Evolutionary conservation across 2,888 invertebrate species (phyloP).

Genomic region (Timema podura): DNA sequence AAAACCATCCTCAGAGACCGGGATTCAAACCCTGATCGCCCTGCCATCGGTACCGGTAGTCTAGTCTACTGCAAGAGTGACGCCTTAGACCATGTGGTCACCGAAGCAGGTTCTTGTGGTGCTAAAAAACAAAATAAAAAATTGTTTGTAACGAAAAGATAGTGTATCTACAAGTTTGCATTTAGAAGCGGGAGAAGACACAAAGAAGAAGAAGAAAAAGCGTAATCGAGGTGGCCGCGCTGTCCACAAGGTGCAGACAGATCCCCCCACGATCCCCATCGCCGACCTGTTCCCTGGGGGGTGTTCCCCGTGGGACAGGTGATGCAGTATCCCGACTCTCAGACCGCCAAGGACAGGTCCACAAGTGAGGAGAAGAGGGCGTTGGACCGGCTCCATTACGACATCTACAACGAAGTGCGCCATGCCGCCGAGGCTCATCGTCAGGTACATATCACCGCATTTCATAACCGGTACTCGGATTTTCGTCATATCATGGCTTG

Average conservation of each 20-base stretch:
- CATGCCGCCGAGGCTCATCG: conserved; percentile 97
- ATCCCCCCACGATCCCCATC: conserved; percentile 85
- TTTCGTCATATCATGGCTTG: too few relatives aligned
- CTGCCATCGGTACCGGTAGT: too few relatives aligned
- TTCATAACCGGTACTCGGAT: not conserved
- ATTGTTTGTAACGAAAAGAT: too few relatives aligned
- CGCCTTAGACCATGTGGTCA: too few relatives aligned
- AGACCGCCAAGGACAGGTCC: conserved; percentile 81
- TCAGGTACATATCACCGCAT: conserved; percentile 56
- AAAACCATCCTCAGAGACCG: too few relatives aligned
- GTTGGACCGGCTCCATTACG: conserved; percentile 83
- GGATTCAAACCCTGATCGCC: too few relatives aligned
- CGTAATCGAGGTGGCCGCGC: conserved; percentile 44
- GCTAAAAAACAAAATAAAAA: too few relatives aligned
- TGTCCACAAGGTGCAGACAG: conserved; percentile 63
- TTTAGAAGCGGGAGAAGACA: conserved; percentile 27
- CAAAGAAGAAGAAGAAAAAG: conserved; percentile 38
- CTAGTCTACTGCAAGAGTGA: too few relatives aligned
- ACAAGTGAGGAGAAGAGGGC: conserved; percentile 84
- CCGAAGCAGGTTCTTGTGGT: too few relatives aligned
- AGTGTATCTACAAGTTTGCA: not conserved
- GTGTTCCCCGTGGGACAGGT: conserved; percentile 87
- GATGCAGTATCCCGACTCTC: conserved; percentile 81
- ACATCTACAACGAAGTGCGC: conserved; percentile 91
- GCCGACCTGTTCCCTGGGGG: conserved; percentile 77